Evolutionary conservation across 2,113 vertebrate species (phyloP).

Genomic region (Bombycilla garrulus): DNA sequence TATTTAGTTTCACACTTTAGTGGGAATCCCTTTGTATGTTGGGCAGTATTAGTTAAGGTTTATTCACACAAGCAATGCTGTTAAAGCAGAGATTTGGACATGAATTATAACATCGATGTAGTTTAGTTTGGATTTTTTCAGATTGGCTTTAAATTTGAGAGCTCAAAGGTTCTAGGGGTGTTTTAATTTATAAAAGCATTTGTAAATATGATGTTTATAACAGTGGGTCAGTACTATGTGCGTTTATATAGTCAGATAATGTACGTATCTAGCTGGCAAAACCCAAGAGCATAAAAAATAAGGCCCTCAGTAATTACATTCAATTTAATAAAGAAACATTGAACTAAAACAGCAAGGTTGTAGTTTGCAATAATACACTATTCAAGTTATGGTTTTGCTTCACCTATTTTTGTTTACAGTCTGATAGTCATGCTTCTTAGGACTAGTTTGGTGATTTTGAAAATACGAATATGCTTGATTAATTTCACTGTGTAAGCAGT

Average conservation of each 20-base stretch:
- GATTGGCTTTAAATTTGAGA: background rate
- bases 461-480: background rate
- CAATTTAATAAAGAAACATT: background rate
- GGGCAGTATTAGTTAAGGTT: background rate
- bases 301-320: background rate
- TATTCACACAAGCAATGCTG: background rate
- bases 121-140: background rate
- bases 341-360: background rate
- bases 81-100: background rate
- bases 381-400: background rate
- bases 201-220: background rate
- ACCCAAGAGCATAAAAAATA: background rate
- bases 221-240: background rate
- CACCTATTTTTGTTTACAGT: background rate
- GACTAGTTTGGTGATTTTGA: background rate
- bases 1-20: background rate
- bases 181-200: background rate
- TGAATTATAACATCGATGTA: rapidly evolving
- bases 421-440: background rate
- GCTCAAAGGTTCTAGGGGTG: background rate
- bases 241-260: background rate
- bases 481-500: background rate
- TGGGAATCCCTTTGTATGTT: background rate
- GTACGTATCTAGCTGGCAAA: background rate
- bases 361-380: background rate